Evolutionary conservation across 2,113 vertebrate genomes (phyloP).

Genomic region (Argyrosomus japonicus): DNA sequence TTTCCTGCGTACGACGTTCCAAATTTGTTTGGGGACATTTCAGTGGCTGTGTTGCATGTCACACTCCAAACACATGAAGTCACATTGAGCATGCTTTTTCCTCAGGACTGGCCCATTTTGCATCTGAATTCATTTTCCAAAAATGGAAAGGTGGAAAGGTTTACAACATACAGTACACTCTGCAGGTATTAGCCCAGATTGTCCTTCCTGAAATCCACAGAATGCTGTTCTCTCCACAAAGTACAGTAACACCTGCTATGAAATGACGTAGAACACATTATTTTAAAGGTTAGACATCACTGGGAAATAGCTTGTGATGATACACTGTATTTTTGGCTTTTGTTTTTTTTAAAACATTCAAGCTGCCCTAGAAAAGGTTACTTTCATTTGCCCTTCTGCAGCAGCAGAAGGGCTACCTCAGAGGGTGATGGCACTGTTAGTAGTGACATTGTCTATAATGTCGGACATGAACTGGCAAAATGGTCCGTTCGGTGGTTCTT

Average conservation of each 20-base stretch:
- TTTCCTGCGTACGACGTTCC: background rate
- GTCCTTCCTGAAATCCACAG: conserved; percentile 16
- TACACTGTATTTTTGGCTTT: conserved; percentile 3
- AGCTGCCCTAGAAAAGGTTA: conserved; percentile 36
- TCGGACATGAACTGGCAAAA: conserved; percentile 11
- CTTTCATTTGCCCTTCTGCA: conserved; percentile 28
- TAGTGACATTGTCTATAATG: conserved; percentile 38
- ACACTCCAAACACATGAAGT: conserved; percentile 7
- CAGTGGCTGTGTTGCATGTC: background rate
- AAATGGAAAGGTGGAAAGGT: conserved; percentile 1
- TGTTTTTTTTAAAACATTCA: conserved; percentile 17
- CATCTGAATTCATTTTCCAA: conserved; percentile 11
- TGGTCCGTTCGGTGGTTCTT: background rate
- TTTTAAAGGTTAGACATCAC: conserved; percentile 48
- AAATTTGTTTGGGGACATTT: background rate
- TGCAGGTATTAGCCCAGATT: background rate
- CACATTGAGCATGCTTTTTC: background rate
- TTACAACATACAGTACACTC: background rate
- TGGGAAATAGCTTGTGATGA: conserved; percentile 20
- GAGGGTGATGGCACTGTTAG: conserved; percentile 34
- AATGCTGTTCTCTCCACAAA: background rate
- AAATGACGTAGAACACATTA: conserved; percentile 14
- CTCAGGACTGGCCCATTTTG: background rate
- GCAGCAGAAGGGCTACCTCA: conserved; percentile 37
- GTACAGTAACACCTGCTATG: conserved; percentile 15